Conservation (phyloP, 2,888 invertebrate genomes). For the Agrochola macilenta region DNA sequence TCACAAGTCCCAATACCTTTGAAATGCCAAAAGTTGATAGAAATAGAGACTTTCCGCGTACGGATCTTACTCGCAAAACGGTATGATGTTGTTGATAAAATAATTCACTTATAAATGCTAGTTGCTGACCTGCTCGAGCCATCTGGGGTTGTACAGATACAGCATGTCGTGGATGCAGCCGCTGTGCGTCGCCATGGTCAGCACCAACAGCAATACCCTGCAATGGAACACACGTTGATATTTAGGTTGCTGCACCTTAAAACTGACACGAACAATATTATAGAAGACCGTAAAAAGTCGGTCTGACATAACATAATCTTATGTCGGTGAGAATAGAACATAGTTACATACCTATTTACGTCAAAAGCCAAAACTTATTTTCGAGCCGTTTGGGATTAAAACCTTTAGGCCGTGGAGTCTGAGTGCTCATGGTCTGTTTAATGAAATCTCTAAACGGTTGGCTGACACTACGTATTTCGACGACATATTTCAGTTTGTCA, state of each 20-base stretch:
- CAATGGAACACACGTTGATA: constrained; percentile 25
- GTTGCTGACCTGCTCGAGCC: constrained; percentile 73
- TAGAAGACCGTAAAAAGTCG: not conserved
- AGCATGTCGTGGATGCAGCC: constrained; percentile 76
- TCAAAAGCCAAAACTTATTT: too few species aligned
- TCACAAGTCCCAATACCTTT: not conserved
- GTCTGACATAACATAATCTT: not conserved
- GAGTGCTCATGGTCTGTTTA: not conserved
- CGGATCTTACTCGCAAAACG: not conserved
- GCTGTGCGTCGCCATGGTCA: constrained; percentile 77
- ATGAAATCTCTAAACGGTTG: not conserved
- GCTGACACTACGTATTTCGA: not conserved
- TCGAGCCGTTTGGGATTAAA: not conserved
- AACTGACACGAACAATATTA: not conserved
- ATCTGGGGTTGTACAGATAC: constrained; percentile 76
- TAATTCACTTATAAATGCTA: not conserved
- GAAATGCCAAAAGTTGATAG: not conserved
- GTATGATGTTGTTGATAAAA: not conserved
- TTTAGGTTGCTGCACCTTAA: not conserved
- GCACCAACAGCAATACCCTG: constrained; percentile 76
- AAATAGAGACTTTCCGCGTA: not conserved
- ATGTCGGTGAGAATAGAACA: not conserved
- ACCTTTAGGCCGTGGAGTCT: not conserved
- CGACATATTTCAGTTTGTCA: too few species aligned
- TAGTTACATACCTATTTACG: too few species aligned